A percentile compares a stretch with the other conserved stretches of the same genome.
Evolutionary conservation across 92 coral and sea anemone genomes (phyloP).

Genomic region (Isaurus tuberculatus): DNA sequence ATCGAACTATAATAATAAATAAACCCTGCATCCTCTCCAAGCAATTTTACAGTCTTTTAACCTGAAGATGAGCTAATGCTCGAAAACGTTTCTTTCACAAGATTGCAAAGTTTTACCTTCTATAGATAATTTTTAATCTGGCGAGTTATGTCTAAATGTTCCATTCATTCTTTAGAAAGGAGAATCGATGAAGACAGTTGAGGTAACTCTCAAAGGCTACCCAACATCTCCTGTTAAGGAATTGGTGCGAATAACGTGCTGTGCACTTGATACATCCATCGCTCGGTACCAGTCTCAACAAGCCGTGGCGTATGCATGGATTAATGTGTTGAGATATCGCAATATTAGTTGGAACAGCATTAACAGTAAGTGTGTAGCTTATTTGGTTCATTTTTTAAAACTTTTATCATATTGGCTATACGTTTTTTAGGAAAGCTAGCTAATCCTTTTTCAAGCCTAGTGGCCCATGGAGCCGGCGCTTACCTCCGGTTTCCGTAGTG

Average conservation of each 20-base stretch:
- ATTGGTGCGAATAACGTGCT: neutral
- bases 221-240: neutral
- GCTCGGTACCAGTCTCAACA: conserved; percentile 58
- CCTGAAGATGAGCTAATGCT: no score
- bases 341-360: conserved; percentile 61
- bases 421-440: no score
- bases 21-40: no score
- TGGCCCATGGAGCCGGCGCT: no score
- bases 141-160: no score
- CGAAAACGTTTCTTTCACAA: neutral
- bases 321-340: conserved; percentile 70
- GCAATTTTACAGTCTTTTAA: no score
- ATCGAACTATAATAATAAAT: no score
- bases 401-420: no score
- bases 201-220: neutral
- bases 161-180: neutral
- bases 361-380: conserved; percentile 2
- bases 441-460: no score
- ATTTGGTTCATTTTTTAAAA: neutral
- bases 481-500: no score
- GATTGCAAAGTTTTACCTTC: neutral
- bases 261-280: conserved; percentile 56
- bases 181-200: neutral
- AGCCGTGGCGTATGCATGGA: conserved; percentile 67
- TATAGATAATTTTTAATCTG: no score